These are phyloP conservation scores for Holothuria scabra DNA, from an alignment of 53 echinoderm and acorn worm species.

Conservation along the genomic window DNA sequence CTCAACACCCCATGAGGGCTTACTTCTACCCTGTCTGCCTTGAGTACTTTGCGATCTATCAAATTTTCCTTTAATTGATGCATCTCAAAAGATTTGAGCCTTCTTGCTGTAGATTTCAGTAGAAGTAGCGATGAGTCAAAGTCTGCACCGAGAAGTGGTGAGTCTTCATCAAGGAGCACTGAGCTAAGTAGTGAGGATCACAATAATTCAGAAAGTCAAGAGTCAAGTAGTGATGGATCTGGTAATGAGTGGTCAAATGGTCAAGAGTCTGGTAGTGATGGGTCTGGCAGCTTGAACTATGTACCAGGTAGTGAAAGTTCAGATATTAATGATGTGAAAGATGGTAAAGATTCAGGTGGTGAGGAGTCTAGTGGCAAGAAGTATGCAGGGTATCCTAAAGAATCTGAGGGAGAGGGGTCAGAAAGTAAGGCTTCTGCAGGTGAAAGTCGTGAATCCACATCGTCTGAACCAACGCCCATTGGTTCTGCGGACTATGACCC, in stretches of 20 bases:
- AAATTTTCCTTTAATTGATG: not conserved
- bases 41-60: slow-evolving; percentile 13
- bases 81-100: not conserved
- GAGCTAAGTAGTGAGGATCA: no score
- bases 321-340: not conserved
- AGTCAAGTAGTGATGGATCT: not conserved
- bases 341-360: not conserved
- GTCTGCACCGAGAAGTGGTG: no score
- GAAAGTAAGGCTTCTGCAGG: no score
- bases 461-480: no score
- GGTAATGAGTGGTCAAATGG: not conserved
- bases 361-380: not conserved
- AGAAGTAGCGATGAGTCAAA: no score
- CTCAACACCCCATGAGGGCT: slow-evolving; percentile 22
- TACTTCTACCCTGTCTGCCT: slow-evolving; percentile 29
- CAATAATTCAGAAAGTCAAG: not conserved
- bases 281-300: not conserved
- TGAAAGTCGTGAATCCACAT: no score
- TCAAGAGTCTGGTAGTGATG: not conserved
- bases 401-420: no score
- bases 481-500: not conserved
- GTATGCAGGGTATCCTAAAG: no score
- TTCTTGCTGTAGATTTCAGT: not conserved
- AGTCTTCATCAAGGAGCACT: no score
- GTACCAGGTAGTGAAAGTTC: not conserved